Percentiles rank a stretch among this genome's conserved stretches.
These are phyloP conservation scores for Drosophila mayaguana DNA, from an alignment of 2,888 invertebrate genomes.

Conservation along the genomic window DNA sequence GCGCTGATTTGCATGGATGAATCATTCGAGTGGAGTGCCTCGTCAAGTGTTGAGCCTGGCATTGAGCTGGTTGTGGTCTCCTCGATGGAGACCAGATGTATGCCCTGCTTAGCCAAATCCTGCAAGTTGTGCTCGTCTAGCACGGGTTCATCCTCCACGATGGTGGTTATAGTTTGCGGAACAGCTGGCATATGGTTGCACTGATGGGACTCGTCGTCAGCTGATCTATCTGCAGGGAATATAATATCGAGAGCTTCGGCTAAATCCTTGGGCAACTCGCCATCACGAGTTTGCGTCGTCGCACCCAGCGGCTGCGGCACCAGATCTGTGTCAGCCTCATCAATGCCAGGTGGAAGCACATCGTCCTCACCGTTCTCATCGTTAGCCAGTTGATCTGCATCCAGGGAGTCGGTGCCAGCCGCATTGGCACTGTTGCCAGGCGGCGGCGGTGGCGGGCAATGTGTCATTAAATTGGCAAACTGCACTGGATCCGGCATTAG, in stretches of 20 bases:
- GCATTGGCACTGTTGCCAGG: conserved; percentile 54
- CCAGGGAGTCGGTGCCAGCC: conserved; percentile 12
- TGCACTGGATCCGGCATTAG: conserved; percentile 85
- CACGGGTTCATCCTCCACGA: conserved; percentile 64
- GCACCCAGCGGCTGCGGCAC: conserved; percentile 85
- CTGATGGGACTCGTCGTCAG: conserved; percentile 61
- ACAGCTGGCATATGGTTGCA: conserved; percentile 33
- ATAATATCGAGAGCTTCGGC: conserved; percentile 88
- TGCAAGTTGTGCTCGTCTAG: conserved; percentile 79
- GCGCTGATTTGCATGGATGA: conserved; percentile 41
- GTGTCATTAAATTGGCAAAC: conserved; percentile 84
- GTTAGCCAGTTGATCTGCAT: conserved; percentile 21
- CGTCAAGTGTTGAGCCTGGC: conserved; percentile 26
- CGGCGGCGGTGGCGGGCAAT: conserved; percentile 84
- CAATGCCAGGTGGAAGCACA: conserved; percentile 84
- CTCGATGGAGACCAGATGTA: conserved; percentile 82
- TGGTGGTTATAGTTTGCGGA: conserved; percentile 76
- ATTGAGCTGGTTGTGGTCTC: conserved; percentile 74
- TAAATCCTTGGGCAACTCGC: conserved; percentile 87
- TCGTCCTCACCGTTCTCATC: conserved; percentile 79
- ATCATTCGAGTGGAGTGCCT: conserved; percentile 25
- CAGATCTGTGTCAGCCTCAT: conserved; percentile 84
- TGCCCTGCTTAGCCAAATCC: conserved; percentile 83
- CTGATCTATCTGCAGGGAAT: conserved; percentile 86
- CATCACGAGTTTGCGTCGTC: conserved; percentile 85